phyloP scores from a whole-genome alignment of 1,140 invertebrate genomes.

The Drosophila orosa region DNA sequence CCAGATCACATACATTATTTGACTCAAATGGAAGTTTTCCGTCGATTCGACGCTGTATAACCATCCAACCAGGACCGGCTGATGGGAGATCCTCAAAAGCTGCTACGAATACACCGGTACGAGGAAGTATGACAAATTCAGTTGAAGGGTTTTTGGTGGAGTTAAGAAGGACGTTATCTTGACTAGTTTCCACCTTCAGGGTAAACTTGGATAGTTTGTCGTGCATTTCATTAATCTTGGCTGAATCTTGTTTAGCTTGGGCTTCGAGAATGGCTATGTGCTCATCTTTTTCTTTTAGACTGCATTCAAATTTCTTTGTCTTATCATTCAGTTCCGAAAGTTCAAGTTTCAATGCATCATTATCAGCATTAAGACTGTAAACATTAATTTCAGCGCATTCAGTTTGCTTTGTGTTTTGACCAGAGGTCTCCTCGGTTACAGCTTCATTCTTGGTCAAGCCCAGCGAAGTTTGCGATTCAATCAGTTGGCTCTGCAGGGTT shows the following conservation, averaged over 20 bases:
- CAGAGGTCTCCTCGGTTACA: neutral
- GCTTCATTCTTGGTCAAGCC: neutral
- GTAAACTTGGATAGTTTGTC: neutral
- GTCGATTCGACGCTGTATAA: neutral
- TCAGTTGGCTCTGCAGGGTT: neutral
- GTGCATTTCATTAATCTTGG: neutral
- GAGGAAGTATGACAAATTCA: neutral
- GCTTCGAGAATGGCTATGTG: neutral
- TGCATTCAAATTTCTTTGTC: neutral
- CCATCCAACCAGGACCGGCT: constrained; percentile 1
- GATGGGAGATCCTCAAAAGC: neutral
- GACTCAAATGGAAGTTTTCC: neutral
- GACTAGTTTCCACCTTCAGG: neutral
- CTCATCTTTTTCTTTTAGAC: neutral
- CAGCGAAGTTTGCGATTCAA: neutral
- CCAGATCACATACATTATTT: rapidly evolving
- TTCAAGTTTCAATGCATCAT: neutral
- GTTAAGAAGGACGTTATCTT: neutral
- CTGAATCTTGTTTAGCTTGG: neutral
- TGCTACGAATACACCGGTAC: neutral
- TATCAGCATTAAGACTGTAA: neutral
- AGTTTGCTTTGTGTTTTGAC: neutral
- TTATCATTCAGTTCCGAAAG: neutral
- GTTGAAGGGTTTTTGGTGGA: neutral
- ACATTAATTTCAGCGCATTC: neutral